Base-by-base conservation (phyloP, 2,113 vertebrate genomes). In the Chlorodrepanis virens region DNA sequence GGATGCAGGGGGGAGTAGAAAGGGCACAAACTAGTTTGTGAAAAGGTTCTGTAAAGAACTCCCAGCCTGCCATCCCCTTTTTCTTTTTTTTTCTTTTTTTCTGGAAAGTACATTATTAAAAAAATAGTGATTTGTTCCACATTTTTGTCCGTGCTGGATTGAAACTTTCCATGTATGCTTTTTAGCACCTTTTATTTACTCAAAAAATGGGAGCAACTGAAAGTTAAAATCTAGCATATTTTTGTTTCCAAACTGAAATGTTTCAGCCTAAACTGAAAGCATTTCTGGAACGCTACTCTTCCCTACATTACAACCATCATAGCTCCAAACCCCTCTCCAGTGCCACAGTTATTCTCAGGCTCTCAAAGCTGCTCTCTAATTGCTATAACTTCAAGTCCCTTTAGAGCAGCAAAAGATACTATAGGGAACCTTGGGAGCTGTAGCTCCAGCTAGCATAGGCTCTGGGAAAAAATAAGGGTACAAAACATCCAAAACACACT, bases 221-320 rank as follows among this genome's bases (percentile, higher is more conserved):
- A 69, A 69, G 60, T 28, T 52, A 57, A 56, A 83, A 25, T 16
- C 12, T 20, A 2, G 5, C 14, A 35, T 2, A 6, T 78, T 78
- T 29, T 53, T 42, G 2, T 77, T 81, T 67, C 42, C 33, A 53
- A 77, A 33, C 11, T 14, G 40, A 42, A 74, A 47, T 20, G 12
- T 18, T 59, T 72, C 39, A 80, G 23, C 40, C 45, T 77, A 49
- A 86, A 77, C 37, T 47, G 60, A 65, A 70, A 70, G 22, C 11
- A 13, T 42, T 75, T 76, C 39, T 89, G 39, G 33, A 83, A 47
- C 0, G 0, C 17, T 2, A 2, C 7, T 70, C 17, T 19, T 64
- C 2, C 4, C 29, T 45, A 5, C 5, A 4, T 44, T 63, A 21
- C 9, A 72, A 39, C 28, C 5, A 0, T 77, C n/a, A 35, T 29